phyloP scores from a whole-genome alignment of 2,797 vertebrate species.

The Pseudomugil gertrudae region DNA sequence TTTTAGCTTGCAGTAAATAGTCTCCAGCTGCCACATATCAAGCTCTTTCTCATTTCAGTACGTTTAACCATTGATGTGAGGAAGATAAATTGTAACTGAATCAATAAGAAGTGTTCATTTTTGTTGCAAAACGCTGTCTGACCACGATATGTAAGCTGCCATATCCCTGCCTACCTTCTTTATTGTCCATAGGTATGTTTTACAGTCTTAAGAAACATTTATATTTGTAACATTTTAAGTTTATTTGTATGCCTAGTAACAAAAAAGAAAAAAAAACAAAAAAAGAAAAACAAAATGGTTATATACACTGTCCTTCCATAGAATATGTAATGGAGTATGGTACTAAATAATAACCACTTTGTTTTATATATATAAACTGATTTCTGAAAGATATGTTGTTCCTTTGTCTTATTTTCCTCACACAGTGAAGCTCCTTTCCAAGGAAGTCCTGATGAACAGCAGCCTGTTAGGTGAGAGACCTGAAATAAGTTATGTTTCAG shows the following conservation, averaged over 20 bases:
- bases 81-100: slow-evolving; percentile 55
- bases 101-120: slow-evolving; percentile 58
- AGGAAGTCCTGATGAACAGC: neutral
- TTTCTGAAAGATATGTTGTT: slow-evolving; percentile 58
- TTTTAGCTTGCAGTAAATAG: slow-evolving; percentile 63
- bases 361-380: slow-evolving; percentile 79
- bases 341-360: slow-evolving; percentile 83
- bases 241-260: slow-evolving; percentile 79
- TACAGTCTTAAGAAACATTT: slow-evolving; percentile 82
- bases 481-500: neutral
- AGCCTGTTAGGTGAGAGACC: neutral
- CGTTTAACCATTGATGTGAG: slow-evolving; percentile 63
- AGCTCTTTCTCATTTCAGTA: slow-evolving; percentile 63
- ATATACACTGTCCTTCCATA: slow-evolving; percentile 76
- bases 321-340: slow-evolving; percentile 76
- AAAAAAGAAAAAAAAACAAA: slow-evolving; percentile 15
- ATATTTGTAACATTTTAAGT: slow-evolving; percentile 84
- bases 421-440: too few species aligned
- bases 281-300: slow-evolving; percentile 57
- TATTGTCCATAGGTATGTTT: slow-evolving; percentile 66
- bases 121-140: slow-evolving; percentile 63
- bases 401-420: slow-evolving; percentile 23
- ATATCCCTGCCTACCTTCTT: slow-evolving; percentile 77
- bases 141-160: slow-evolving; percentile 59
- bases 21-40: slow-evolving; percentile 71